These are phyloP conservation scores for Myotis pilosus DNA, from an alignment of 2,797 vertebrate genomes.

Conservation along the genomic window DNA sequence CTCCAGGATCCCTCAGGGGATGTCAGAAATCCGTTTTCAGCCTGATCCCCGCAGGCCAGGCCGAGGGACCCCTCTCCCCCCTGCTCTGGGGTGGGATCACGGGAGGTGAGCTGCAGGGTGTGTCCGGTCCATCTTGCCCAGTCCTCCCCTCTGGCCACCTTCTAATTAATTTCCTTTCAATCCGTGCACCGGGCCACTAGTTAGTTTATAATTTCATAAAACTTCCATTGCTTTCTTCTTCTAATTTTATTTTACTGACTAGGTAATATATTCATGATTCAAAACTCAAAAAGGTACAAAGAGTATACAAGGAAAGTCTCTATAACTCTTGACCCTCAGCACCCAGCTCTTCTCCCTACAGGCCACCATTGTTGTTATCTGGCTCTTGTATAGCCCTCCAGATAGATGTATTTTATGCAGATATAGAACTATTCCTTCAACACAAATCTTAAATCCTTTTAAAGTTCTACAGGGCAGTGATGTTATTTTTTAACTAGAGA, in stretches of 20 bases:
- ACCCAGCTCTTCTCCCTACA: neutral
- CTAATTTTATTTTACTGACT: conserved; percentile 27
- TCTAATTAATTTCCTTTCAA: too few relatives aligned
- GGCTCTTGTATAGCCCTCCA: neutral
- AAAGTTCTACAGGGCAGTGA: neutral
- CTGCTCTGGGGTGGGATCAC: too few relatives aligned
- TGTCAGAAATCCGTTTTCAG: too few relatives aligned
- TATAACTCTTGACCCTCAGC: neutral
- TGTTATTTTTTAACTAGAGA: conserved; percentile 46
- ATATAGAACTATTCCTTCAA: neutral
- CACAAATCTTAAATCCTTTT: neutral
- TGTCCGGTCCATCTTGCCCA: too few relatives aligned
- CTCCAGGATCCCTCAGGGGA: too few relatives aligned
- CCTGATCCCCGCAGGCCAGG: too few relatives aligned
- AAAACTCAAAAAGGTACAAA: neutral
- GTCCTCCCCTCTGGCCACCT: too few relatives aligned
- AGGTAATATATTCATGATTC: neutral
- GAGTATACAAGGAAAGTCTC: neutral
- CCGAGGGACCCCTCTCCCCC: too few relatives aligned
- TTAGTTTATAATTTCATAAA: conserved; percentile 49
- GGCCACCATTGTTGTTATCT: neutral
- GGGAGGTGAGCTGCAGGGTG: too few relatives aligned
- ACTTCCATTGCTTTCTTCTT: neutral
- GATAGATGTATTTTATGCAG: neutral
- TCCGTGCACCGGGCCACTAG: too few relatives aligned